Percentiles rank a stretch among this genome's conserved stretches.
phyloP scores from a whole-genome alignment of 2,113 vertebrate genomes.

The Hirundichthys speculiger region DNA sequence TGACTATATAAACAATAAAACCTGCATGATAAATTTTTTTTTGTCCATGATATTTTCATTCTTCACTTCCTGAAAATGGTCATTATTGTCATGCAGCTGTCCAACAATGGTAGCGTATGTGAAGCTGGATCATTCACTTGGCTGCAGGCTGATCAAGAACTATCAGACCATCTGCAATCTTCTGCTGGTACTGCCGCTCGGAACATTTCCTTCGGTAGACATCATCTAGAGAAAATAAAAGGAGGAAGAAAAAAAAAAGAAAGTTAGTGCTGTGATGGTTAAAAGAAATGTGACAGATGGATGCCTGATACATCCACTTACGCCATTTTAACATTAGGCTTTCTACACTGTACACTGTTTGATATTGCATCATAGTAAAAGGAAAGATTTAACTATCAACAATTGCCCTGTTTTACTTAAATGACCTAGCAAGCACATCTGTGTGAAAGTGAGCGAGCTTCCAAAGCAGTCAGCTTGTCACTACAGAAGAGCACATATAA shows the following conservation, averaged over 20 bases:
- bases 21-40: constrained; percentile 45
- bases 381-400: constrained; percentile 1
- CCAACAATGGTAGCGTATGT: constrained; percentile 3
- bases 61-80: background rate
- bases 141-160: constrained; percentile 53
- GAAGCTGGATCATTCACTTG: constrained; percentile 65
- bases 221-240: constrained; percentile 84
- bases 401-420: background rate
- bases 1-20: constrained; percentile 56
- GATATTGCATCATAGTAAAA: background rate
- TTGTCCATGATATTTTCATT: constrained; percentile 9
- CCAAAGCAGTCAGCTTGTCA: constrained; percentile 1
- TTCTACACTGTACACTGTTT: constrained; percentile 1
- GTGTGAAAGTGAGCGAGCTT: constrained; percentile 3
- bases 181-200: constrained; percentile 86
- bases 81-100: constrained; percentile 5
- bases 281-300: too few species aligned
- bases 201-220: constrained; percentile 95
- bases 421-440: background rate
- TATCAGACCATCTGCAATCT: constrained; percentile 72
- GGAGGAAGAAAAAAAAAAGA: background rate
- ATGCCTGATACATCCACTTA: background rate
- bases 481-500: constrained; percentile 4
- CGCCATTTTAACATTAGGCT: background rate
- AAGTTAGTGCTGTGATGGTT: constrained; percentile 1